These are phyloP conservation scores for Chymomyza procnemis DNA, from an alignment of 2,888 invertebrate species.

Conservation along the genomic window DNA sequence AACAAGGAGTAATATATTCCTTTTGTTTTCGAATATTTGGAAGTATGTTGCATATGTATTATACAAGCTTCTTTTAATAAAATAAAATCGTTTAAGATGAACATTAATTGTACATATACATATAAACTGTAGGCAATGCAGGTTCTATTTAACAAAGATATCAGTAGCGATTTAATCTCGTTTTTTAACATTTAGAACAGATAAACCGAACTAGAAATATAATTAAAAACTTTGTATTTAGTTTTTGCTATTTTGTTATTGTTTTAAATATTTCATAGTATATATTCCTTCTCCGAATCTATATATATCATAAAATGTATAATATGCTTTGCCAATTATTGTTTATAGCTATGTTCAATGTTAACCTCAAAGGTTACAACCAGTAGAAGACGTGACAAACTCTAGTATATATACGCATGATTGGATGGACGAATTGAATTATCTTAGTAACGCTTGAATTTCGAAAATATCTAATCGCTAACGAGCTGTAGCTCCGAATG, in stretches of 20 bases:
- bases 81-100: neutral
- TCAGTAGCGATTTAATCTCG: conserved; percentile 6
- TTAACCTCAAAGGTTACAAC: neutral
- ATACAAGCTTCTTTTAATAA: too few relatives aligned
- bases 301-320: neutral
- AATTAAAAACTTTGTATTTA: neutral
- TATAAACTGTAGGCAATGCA: neutral
- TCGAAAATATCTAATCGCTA: neutral
- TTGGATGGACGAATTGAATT: neutral
- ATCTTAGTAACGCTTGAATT: neutral
- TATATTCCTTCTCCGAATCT: neutral
- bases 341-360: neutral
- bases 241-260: neutral
- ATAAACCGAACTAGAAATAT: neutral
- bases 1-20: neutral
- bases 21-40: too few relatives aligned
- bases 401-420: neutral
- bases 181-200: neutral
- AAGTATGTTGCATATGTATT: too few relatives aligned
- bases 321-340: neutral
- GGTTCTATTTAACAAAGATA: neutral
- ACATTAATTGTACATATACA: neutral
- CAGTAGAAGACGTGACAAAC: neutral
- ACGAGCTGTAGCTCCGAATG: too few relatives aligned
- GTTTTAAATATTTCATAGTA: neutral